phyloP scores from a whole-genome alignment of 2,888 invertebrate genomes.

The Tridacna gigas region DNA sequence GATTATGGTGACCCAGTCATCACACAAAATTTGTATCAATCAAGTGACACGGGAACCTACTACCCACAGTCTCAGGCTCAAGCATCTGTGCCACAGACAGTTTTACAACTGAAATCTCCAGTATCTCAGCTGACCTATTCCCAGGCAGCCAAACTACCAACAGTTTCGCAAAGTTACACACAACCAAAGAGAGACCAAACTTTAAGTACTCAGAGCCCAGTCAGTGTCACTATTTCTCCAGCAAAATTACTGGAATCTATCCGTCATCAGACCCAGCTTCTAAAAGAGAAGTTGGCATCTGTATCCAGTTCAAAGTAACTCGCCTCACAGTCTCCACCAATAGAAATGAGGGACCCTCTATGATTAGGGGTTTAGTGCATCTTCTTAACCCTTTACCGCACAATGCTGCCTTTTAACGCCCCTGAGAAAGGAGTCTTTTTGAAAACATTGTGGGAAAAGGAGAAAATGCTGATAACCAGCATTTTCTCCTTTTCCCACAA shows the following conservation, averaged over 20 bases:
- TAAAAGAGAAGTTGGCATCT: slow-evolving; percentile 44
- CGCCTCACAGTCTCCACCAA: not conserved
- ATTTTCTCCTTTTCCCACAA: not conserved
- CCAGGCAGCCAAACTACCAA: slow-evolving; percentile 9
- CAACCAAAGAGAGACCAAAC: not conserved
- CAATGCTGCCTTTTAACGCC: not conserved
- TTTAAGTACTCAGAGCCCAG: not conserved
- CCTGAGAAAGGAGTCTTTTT: not conserved
- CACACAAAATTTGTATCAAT: not conserved
- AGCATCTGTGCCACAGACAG: slow-evolving; percentile 8
- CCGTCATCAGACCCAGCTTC: slow-evolving; percentile 50
- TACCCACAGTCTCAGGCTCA: slow-evolving; percentile 14
- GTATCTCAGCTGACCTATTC: slow-evolving; percentile 15
- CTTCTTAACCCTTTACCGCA: not conserved
- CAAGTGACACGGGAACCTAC: not conserved
- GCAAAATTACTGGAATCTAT: slow-evolving; percentile 53
- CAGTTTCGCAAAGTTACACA: not conserved
- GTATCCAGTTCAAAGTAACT: not conserved
- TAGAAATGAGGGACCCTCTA: not conserved
- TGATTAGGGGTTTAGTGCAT: not conserved
- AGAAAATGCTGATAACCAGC: not conserved
- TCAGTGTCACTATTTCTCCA: not conserved
- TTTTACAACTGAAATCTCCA: slow-evolving; percentile 12
- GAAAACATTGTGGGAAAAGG: not conserved
- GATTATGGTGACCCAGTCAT: not conserved